Conservation (phyloP, 1,140 invertebrate species). For the Zaprionus africanus region DNA sequence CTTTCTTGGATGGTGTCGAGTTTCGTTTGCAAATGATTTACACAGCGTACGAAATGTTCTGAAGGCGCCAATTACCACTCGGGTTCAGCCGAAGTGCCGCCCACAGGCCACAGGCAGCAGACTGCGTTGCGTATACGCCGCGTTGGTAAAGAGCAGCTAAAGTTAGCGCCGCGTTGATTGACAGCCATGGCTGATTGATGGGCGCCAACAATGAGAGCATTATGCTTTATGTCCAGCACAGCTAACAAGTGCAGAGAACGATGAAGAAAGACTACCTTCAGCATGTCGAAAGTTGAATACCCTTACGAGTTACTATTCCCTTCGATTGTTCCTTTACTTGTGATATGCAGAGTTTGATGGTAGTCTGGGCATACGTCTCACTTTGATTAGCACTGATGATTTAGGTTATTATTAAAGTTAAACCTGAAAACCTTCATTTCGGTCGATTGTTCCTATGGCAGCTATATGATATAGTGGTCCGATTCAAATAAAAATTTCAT, state of each 20-base stretch:
- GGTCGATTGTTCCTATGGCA: no score
- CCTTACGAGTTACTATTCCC: no score
- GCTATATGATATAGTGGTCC: no score
- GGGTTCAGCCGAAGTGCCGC: not conserved
- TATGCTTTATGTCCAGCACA: conserved; percentile 9
- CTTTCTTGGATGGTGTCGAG: not conserved
- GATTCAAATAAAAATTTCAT: no score
- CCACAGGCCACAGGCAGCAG: conserved; percentile 27
- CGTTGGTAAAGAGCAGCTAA: conserved; percentile 34
- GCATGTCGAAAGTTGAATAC: no score
- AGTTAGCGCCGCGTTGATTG: conserved; percentile 58
- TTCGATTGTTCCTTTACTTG: no score
- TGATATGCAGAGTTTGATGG: no score
- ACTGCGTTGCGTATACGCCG: conserved; percentile 61
- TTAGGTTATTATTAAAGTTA: no score
- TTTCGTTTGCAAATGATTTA: not conserved
- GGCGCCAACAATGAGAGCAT: conserved; percentile 15
- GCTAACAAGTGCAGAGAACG: not conserved
- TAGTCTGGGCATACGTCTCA: no score
- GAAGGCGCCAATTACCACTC: conserved; percentile 1
- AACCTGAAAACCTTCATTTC: no score
- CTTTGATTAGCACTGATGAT: no score
- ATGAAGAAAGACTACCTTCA: no score
- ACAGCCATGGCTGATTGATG: conserved; percentile 76
- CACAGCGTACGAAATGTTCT: not conserved